phyloP scores from a whole-genome alignment of 2,888 invertebrate species.

The Eilema sororculum region DNA sequence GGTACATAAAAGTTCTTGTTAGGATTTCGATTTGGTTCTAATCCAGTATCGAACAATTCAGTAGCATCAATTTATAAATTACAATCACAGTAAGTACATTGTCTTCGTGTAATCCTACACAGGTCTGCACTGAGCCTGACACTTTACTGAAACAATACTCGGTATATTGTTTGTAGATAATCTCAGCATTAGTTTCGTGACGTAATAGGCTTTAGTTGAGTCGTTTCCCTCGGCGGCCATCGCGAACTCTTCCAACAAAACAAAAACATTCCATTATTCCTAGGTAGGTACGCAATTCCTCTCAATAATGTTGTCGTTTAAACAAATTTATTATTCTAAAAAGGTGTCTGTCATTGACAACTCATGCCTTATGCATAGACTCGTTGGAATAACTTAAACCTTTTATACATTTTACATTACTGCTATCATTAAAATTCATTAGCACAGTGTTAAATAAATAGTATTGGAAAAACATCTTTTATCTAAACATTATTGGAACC shows the following conservation, averaged over 20 bases:
- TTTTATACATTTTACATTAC: slow-evolving; percentile 1
- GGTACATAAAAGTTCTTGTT: too few relatives aligned
- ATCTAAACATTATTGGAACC: not conserved
- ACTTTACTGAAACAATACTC: not conserved
- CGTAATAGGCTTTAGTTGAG: slow-evolving; percentile 25
- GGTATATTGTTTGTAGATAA: slow-evolving; percentile 25
- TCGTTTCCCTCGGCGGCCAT: slow-evolving; percentile 13
- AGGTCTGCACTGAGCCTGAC: not conserved
- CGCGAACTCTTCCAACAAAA: slow-evolving; percentile 13
- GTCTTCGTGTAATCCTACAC: not conserved
- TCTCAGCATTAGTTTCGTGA: slow-evolving; percentile 31
- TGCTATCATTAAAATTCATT: not conserved
- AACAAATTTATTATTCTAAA: not conserved
- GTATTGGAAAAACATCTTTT: not conserved
- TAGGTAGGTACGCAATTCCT: not conserved
- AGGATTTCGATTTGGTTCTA: not conserved
- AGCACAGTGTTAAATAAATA: not conserved
- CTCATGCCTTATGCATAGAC: not conserved
- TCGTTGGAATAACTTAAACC: slow-evolving; percentile 1
- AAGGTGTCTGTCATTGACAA: not conserved
- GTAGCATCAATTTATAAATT: not conserved
- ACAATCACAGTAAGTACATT: not conserved
- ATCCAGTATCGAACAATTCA: not conserved
- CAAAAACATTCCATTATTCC: not conserved
- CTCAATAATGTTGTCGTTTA: not conserved